These are phyloP conservation scores for Andinoacara biseriatus DNA, from an alignment of 2,113 vertebrate species.

Conservation along the genomic window DNA sequence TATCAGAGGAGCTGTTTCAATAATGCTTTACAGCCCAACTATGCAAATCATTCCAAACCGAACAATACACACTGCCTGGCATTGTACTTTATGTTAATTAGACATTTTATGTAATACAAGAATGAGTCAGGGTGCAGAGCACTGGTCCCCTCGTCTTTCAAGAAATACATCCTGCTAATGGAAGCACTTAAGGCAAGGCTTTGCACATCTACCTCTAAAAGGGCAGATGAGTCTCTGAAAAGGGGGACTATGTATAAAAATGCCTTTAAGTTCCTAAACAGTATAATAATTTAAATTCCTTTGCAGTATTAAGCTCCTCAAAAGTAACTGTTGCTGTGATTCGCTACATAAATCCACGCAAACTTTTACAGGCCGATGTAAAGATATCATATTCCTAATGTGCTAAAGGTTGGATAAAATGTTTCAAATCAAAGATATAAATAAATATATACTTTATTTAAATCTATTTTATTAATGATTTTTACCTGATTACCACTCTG, in stretches of 20 bases:
- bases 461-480: background rate
- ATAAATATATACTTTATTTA: background rate
- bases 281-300: background rate
- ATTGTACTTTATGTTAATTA: conserved; percentile 3
- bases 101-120: conserved; percentile 39
- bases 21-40: background rate
- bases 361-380: background rate
- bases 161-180: background rate
- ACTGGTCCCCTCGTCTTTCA: background rate
- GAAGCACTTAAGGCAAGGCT: conserved; percentile 26
- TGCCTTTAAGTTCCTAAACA: background rate
- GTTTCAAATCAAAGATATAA: background rate
- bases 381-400: background rate
- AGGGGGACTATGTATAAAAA: background rate
- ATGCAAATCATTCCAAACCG: conserved; percentile 24
- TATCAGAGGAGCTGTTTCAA: background rate
- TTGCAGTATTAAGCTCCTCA: background rate
- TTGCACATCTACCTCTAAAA: background rate
- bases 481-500: background rate
- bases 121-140: background rate
- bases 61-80: background rate
- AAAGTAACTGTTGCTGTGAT: background rate
- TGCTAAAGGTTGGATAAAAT: background rate
- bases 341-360: background rate
- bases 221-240: background rate